phyloP scores from a whole-genome alignment of 2,797 vertebrate species.

The Hydrophis major region DNA sequence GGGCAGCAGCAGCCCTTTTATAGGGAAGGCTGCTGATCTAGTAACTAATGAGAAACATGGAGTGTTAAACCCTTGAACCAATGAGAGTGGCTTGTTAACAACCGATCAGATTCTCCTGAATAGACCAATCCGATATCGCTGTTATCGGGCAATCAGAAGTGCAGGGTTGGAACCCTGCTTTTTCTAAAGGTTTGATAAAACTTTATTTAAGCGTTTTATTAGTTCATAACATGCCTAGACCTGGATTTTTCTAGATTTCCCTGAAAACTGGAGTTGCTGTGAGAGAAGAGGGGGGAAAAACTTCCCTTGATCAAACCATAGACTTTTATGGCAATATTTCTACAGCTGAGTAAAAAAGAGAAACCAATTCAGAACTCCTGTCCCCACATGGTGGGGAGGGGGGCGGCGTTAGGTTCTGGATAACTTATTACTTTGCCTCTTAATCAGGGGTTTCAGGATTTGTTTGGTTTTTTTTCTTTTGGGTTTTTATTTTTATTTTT shows the following conservation, averaged over 20 bases:
- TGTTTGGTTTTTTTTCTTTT: neutral
- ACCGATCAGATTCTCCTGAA: too few species aligned
- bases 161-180: too few species aligned
- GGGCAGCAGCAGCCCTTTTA: too few species aligned
- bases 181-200: too few species aligned
- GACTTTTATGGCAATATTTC: neutral
- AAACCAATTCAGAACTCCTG: neutral
- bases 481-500: neutral
- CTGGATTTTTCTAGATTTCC: neutral
- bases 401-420: neutral
- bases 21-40: too few species aligned
- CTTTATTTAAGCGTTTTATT: too few species aligned
- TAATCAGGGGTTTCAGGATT: neutral
- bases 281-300: neutral
- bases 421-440: neutral
- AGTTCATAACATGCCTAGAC: too few species aligned
- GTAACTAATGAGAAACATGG: too few species aligned
- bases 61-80: too few species aligned
- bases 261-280: neutral
- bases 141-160: too few species aligned
- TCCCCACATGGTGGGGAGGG: neutral
- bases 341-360: neutral
- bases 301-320: neutral
- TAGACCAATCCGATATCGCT: too few species aligned
- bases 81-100: too few species aligned